Base-by-base conservation (phyloP, 2,888 invertebrate genomes). In the Teleogryllus oceanicus region DNA sequence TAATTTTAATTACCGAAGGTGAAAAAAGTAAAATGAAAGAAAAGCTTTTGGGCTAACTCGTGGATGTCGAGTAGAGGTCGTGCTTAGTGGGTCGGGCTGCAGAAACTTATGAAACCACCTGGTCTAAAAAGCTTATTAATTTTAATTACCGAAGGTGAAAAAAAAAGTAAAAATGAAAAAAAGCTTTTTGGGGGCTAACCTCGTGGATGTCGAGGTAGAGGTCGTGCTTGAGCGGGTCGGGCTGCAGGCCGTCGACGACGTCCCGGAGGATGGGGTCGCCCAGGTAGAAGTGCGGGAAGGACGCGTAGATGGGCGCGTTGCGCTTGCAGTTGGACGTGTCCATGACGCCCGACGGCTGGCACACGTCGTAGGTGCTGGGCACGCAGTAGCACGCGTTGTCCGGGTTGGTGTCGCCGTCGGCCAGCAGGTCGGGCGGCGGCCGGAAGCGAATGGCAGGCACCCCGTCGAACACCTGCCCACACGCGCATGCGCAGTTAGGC, bases 181-280 rank as follows among this genome's bases (percentile, higher is more conserved):
- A n/a, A n/a, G n/a, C n/a, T n/a, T n/a, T n/a, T n/a, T n/a, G n/a
- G 5, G 37, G 0, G 20, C 24, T 82, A 83, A 88, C 88, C 49
- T 95, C 95, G 86, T 96, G 96, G 1, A 96, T 86, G 84, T 96
- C 93, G 2, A 95, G 84, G 85, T 89, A 92, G 0, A 92, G 92
- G 78, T 91, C 91, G 84, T 94, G 93, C 0, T 89, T 86, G 0
- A 89, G 85, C 0, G 89, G 87, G 50, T 90, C 87, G 0, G 94
- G 93, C 2, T 89, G 85, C n/a, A 95, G 86, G 0, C 95, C 95
- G 0, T 90, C 89, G n/a, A 94, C 87, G 0, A 88, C 85, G 1
- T 90, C 85, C 0, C 88, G 87, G 0, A 95, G 85, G 0, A 84
- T 84, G 0, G 90, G 89, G 84, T 94, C 93, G 0, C 90, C 94